These are phyloP conservation scores for Zosterops japonicus DNA, from an alignment of 2,113 vertebrate species.

Conservation along the genomic window DNA sequence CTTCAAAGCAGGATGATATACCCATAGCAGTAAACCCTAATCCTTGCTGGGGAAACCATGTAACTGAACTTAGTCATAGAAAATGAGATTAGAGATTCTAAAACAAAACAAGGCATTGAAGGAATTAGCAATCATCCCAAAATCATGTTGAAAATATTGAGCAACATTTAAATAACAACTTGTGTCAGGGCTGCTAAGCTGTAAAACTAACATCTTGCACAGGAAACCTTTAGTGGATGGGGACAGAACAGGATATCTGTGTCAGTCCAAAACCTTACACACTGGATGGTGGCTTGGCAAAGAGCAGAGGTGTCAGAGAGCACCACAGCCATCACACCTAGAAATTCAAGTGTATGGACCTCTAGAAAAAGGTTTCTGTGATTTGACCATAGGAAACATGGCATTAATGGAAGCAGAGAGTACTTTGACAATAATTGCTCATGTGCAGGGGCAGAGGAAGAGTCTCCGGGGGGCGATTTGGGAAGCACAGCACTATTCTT, in stretches of 20 bases:
- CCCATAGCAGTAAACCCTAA: slow-evolving; percentile 41
- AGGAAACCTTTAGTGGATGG: neutral
- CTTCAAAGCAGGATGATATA: slow-evolving; percentile 60
- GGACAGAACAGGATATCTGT: neutral
- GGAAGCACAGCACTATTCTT: neutral
- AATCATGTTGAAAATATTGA: slow-evolving; percentile 14
- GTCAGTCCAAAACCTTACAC: neutral
- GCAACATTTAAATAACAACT: slow-evolving; percentile 34
- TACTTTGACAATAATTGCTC: neutral
- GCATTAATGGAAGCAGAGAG: neutral
- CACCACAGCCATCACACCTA: neutral
- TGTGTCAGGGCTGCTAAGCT: neutral
- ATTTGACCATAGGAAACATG: neutral
- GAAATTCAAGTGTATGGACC: neutral
- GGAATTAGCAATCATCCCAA: neutral
- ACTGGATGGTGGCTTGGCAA: neutral
- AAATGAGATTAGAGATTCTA: slow-evolving; percentile 26
- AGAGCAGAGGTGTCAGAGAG: neutral
- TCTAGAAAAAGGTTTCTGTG: neutral
- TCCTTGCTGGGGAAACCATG: slow-evolving; percentile 7
- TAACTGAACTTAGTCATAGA: slow-evolving; percentile 44
- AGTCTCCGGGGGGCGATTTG: neutral
- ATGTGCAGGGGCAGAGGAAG: neutral
- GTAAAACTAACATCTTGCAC: neutral
- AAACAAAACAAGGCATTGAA: slow-evolving; percentile 37